phyloP scores from a whole-genome alignment of 2,797 vertebrate species.

The Dendrocincla tyrannina region DNA sequence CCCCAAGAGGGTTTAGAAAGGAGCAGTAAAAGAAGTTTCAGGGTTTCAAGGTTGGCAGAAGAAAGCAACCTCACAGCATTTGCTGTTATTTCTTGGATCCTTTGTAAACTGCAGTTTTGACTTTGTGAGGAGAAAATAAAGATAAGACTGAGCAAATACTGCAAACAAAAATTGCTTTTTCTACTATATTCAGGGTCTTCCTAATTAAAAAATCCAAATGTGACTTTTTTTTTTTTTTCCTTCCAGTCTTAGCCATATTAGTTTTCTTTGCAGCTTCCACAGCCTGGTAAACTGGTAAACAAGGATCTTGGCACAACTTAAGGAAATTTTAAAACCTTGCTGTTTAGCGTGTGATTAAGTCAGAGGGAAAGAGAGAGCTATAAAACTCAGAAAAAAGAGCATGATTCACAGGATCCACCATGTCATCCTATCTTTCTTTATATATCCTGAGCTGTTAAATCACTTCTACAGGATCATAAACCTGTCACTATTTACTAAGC shows the following conservation, averaged over 20 bases:
- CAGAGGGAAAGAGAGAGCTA: not conserved
- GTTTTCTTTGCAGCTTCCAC: not conserved
- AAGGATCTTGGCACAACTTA: not conserved
- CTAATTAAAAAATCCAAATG: not conserved
- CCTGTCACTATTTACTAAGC: not conserved
- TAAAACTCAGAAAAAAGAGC: not conserved
- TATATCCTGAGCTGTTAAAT: not conserved
- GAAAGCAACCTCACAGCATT: slow-evolving; percentile 19
- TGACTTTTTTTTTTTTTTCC: not conserved
- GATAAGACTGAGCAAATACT: not conserved
- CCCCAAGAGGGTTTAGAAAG: slow-evolving; percentile 2
- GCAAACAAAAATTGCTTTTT: not conserved
- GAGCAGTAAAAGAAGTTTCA: not conserved
- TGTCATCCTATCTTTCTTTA: not conserved
- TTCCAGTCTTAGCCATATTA: not conserved
- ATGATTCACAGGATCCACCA: slow-evolving; percentile 28
- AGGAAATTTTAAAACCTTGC: slow-evolving; percentile 23
- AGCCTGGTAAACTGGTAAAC: not conserved
- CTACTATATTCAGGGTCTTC: not conserved
- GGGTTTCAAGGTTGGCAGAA: slow-evolving; percentile 28
- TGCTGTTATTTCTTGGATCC: not conserved
- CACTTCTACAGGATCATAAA: not conserved
- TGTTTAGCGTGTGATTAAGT: not conserved
- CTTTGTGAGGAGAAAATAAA: not conserved
- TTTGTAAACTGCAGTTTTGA: not conserved